Conservation (phyloP, 2,113 vertebrate genomes). For the Mustela lutreola region DNA sequence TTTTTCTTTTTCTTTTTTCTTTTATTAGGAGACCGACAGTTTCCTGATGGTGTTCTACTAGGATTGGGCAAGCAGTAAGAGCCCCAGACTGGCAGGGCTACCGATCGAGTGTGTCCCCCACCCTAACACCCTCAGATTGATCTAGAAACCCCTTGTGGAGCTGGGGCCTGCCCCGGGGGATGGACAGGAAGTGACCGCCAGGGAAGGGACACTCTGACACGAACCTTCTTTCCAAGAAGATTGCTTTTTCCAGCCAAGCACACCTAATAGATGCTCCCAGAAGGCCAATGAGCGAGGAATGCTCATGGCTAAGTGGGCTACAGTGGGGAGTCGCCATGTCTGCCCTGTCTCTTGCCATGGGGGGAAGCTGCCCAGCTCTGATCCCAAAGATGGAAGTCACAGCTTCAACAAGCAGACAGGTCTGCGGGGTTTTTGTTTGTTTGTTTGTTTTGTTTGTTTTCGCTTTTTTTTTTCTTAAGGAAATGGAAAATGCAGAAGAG, state of each 20-base stretch:
- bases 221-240: background rate
- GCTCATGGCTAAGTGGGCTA: background rate
- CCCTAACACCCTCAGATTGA: background rate
- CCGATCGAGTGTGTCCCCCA: background rate
- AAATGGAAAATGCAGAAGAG: background rate
- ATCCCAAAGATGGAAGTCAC: background rate
- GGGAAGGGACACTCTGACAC: background rate
- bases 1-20: background rate
- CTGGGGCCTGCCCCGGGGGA: background rate
- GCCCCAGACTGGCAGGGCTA: background rate
- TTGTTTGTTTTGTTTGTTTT: background rate
- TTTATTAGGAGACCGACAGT: background rate
- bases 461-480: background rate
- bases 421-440: background rate
- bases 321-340: background rate
- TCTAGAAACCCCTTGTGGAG: background rate
- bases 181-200: background rate
- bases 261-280: background rate
- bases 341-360: background rate
- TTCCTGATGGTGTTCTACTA: background rate
- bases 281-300: background rate
- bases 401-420: background rate
- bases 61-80: background rate
- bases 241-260: background rate
- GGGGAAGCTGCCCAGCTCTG: background rate